Base-by-base conservation (phyloP, 1,140 invertebrate genomes). In the Macrocentrus cingulum region DNA sequence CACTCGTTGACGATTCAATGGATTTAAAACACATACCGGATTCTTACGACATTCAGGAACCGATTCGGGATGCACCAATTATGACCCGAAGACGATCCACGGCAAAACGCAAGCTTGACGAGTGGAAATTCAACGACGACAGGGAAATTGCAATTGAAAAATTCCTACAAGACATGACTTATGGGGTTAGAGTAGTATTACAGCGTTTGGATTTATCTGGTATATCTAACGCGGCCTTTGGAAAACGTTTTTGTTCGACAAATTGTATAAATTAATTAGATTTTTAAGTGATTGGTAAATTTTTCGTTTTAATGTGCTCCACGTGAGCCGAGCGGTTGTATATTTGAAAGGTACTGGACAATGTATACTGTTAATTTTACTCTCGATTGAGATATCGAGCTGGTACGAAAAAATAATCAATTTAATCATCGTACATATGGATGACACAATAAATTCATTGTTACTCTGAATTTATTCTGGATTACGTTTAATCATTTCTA, bases 121-220 rank as follows among this genome's bases (percentile, higher is more conserved):
- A 1, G n/a, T 18, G 37, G 16, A 36, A 19, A 20, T 11, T 52
- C 29, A 46, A 32, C 16, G 37, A 59, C 3, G 41, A 37, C 8
- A 53, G 56, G 25, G 62, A 66, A 11, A 37, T 62, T 19, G 49
- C 39, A 37, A 41, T 78, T 42, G 65, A 80, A 48, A 80, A 80
- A 66, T 71, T 80, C 16, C 65, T 80, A 36, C 65, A 69, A 23
- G 75, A 77, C 39, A 69, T 80, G 11, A 71, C 67, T 4, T 66
- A 63, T 49, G 74, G 74, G 53, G 74, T 64, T 15, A 73, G 66
- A 51, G 75, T 80, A 32, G 68, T 77, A 8, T 56, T 80, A 20
- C 66, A 62, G 42, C 71, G 76, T 15, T 56, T 80, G 9, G 69
- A 69, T 36, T 37, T 37, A 20, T 32, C n/a, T 0, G 20, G 25